These are phyloP conservation scores for rabbit (Oryctolagus cuniculus) DNA, from an alignment of 2,113 vertebrate genomes.

Conservation along the genomic window DNA sequence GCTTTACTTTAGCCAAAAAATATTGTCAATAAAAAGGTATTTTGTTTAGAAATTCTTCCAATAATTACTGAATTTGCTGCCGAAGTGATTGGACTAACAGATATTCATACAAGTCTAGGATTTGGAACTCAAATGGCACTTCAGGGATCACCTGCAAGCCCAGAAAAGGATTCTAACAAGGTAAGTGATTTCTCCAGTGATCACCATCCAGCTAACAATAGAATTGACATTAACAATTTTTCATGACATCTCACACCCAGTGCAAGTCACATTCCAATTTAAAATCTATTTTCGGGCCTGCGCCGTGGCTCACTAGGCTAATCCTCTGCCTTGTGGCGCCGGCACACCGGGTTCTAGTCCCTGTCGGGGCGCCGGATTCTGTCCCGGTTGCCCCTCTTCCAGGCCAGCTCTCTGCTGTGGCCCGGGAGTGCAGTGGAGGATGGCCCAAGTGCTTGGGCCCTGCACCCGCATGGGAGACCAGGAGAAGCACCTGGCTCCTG, in stretches of 20 bases:
- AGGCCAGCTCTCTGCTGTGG: no score
- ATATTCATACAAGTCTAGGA: background rate
- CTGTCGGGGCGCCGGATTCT: no score
- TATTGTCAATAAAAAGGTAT: slow-evolving; percentile 1
- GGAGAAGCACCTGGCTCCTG: no score
- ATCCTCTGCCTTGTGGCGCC: no score
- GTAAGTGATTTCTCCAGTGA: background rate
- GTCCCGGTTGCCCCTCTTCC: no score
- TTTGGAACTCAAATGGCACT: background rate
- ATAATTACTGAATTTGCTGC: slow-evolving; percentile 61
- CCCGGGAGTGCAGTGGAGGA: no score
- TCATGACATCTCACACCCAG: background rate
- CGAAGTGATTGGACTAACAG: background rate
- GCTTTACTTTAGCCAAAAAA: slow-evolving; percentile 41
- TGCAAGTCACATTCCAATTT: background rate
- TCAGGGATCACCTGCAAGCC: background rate
- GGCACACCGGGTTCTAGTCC: no score
- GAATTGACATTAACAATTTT: background rate
- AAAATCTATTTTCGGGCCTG: background rate
- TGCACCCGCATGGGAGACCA: no score
- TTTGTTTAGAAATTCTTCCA: slow-evolving; percentile 31
- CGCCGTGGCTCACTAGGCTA: no score
- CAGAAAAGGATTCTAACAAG: slow-evolving; percentile 33
- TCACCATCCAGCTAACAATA: background rate
- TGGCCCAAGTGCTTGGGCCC: no score